These are phyloP conservation scores for Amaurobius ferox DNA, from an alignment of 2,888 invertebrate genomes.

Conservation along the genomic window DNA sequence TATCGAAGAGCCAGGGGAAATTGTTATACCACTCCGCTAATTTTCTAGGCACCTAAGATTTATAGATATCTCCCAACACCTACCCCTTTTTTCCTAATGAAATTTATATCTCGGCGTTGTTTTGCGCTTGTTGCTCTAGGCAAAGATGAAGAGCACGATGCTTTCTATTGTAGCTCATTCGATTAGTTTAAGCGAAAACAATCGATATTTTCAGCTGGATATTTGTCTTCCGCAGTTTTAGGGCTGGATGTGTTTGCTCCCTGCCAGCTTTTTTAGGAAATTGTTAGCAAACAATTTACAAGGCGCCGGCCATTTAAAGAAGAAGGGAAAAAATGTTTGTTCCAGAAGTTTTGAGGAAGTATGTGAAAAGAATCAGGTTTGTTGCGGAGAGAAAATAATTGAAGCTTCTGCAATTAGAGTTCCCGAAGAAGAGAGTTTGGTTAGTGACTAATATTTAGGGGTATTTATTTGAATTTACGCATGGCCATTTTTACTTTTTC, in stretches of 20 bases:
- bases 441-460: too few species aligned
- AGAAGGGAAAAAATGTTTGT: background rate
- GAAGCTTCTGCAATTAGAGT: too few species aligned
- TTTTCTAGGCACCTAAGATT: conserved; percentile 2
- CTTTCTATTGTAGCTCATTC: background rate
- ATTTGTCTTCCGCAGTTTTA: background rate
- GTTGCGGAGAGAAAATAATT: too few species aligned
- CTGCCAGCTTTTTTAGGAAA: background rate
- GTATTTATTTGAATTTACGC: too few species aligned
- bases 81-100: conserved; percentile 12
- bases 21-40: background rate
- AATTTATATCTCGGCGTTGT: background rate
- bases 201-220: conserved; percentile 1
- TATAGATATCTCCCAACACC: background rate
- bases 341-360: background rate
- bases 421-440: too few species aligned
- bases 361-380: background rate
- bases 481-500: too few species aligned
- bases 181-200: background rate
- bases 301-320: background rate
- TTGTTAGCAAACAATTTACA: background rate
- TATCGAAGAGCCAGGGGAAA: background rate
- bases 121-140: background rate
- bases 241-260: background rate
- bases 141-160: background rate